phyloP scores from a whole-genome alignment of 2,797 vertebrate species.

The Notolepis coatsorum region DNA sequence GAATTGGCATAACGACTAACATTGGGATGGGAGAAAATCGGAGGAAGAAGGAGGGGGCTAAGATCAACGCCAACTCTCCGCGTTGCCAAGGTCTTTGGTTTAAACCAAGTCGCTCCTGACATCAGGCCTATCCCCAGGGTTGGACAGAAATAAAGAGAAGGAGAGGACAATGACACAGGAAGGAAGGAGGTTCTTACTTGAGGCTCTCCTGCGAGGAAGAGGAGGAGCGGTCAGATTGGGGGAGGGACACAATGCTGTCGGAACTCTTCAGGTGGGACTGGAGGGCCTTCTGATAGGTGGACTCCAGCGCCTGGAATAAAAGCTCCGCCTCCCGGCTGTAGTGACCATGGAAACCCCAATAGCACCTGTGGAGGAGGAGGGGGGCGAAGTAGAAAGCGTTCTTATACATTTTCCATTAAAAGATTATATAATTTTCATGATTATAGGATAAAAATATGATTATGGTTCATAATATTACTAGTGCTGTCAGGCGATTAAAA shows the following conservation, averaged over 20 bases:
- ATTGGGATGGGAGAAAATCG: background rate
- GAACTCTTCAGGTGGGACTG: constrained; percentile 97
- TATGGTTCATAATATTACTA: too few species aligned
- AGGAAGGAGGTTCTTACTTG: constrained; percentile 83
- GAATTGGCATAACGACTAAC: too few species aligned
- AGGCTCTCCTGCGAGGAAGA: constrained; percentile 99
- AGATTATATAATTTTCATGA: too few species aligned
- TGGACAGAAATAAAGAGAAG: background rate
- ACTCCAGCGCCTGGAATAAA: constrained; percentile 93
- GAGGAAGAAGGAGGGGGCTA: background rate
- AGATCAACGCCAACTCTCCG: too few species aligned
- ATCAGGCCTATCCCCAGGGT: too few species aligned
- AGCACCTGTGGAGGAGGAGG: constrained; percentile 83
- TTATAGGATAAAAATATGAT: too few species aligned
- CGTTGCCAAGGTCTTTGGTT: too few species aligned
- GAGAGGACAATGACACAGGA: background rate
- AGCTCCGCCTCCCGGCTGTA: constrained; percentile 95
- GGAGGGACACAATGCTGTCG: constrained; percentile 94
- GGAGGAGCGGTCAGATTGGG: constrained; percentile 96
- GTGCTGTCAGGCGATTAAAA: too few species aligned
- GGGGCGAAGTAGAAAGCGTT: too few species aligned
- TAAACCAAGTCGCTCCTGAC: too few species aligned
- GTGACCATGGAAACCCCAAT: constrained; percentile 97
- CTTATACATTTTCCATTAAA: too few species aligned
- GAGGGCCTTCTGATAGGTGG: constrained; percentile 97